phyloP scores from a whole-genome alignment of 2,113 vertebrate species.

The Lagenorhynchus albirostris region DNA sequence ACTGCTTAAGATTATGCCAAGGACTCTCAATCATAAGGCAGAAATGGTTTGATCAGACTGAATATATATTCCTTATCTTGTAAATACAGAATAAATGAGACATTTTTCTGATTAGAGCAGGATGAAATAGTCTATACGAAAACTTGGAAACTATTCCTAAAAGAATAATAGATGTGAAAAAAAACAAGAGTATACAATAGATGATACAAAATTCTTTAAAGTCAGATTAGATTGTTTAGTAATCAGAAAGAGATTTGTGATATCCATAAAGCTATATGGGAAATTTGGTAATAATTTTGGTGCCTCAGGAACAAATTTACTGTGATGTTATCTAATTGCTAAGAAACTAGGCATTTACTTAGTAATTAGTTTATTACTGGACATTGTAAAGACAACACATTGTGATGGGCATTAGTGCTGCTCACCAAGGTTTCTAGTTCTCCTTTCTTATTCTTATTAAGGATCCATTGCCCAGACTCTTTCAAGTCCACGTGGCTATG shows the following conservation, averaged over 20 bases:
- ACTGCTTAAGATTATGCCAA: conserved; percentile 1
- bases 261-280: background rate
- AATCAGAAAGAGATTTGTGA: background rate
- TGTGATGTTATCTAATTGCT: background rate
- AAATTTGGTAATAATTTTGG: background rate
- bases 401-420: background rate
- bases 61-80: background rate
- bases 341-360: background rate
- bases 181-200: background rate
- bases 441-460: background rate
- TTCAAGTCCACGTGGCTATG: background rate
- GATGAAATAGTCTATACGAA: background rate
- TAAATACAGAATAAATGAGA: background rate
- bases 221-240: background rate
- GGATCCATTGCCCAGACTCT: background rate
- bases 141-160: background rate
- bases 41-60: background rate
- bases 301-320: background rate
- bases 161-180: background rate
- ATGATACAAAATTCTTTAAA: background rate
- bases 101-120: background rate
- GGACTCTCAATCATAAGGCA: background rate
- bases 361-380: background rate
- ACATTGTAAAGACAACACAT: background rate
- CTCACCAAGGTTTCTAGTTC: background rate